These are phyloP conservation scores for Andrena bucephala DNA, from an alignment of 2,888 invertebrate genomes.

Conservation along the genomic window DNA sequence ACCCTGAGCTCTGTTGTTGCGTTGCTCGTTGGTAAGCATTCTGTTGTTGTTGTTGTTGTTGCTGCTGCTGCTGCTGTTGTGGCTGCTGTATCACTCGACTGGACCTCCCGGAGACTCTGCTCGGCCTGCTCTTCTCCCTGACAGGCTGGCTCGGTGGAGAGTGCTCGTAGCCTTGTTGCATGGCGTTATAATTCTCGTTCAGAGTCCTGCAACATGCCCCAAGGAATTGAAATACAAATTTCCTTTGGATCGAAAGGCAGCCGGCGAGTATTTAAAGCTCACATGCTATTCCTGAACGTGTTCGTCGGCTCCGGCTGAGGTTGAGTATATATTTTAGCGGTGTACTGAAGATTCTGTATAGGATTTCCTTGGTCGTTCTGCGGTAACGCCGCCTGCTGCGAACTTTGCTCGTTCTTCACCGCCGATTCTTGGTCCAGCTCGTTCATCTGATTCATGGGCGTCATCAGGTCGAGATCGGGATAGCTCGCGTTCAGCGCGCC, in stretches of 20 bases:
- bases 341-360: conserved; percentile 83
- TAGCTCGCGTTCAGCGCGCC: conserved; percentile 76
- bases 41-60: conserved; percentile 81
- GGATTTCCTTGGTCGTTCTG: conserved; percentile 73
- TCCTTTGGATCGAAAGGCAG: not conserved
- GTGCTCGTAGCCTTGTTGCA: conserved; percentile 72
- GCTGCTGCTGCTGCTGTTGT: conserved; percentile 83
- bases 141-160: conserved; percentile 64
- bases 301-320: conserved; percentile 73
- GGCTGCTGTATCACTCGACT: conserved; percentile 82
- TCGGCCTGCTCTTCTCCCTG: conserved; percentile 75
- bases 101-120: conserved; percentile 71
- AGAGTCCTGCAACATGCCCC: conserved; percentile 62
- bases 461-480: conserved; percentile 82
- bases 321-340: conserved; percentile 82
- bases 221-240: not conserved
- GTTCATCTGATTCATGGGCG: conserved; percentile 79
- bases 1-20: conserved; percentile 74
- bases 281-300: conserved; percentile 80
- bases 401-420: conserved; percentile 63
- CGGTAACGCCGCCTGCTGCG: conserved; percentile 72
- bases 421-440: conserved; percentile 68
- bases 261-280: conserved; percentile 42
- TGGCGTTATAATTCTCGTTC: conserved; percentile 70
- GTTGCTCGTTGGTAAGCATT: conserved; percentile 75